Conservation (phyloP, 2,888 invertebrate genomes). For the Pyrrhia umbra region DNA sequence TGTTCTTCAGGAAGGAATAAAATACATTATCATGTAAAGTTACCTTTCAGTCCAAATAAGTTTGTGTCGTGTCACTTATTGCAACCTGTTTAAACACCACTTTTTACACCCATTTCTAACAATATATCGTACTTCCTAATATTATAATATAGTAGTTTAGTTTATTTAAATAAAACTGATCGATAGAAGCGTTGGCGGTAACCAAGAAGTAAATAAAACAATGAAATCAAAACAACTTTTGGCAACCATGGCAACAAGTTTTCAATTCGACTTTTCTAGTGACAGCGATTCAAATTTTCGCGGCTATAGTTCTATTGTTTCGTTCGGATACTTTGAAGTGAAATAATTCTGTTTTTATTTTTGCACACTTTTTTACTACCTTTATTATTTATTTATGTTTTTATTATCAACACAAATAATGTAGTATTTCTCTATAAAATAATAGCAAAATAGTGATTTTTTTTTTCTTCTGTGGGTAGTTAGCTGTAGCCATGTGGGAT, state of each 20-base stretch:
- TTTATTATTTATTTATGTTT: too few relatives aligned
- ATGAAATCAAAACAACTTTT: conserved; percentile 50
- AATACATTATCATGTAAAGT: background rate
- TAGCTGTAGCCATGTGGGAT: too few relatives aligned
- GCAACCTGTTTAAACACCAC: background rate
- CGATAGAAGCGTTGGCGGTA: conserved; percentile 28
- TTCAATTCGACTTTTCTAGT: conserved; percentile 22
- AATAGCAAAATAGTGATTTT: too few relatives aligned
- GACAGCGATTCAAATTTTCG: conserved; percentile 57
- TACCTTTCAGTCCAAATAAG: background rate
- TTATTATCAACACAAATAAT: too few relatives aligned
- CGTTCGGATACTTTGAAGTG: conserved; percentile 28
- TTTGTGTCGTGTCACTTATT: background rate
- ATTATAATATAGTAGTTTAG: background rate
- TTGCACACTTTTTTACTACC: too few relatives aligned
- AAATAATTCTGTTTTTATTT: background rate
- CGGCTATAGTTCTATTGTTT: background rate
- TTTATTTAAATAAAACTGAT: too few relatives aligned
- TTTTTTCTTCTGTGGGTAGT: too few relatives aligned
- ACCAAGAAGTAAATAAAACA: conserved; percentile 58
- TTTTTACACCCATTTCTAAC: conserved; percentile 7
- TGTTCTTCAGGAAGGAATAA: background rate
- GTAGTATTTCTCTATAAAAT: too few relatives aligned
- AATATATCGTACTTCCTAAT: background rate
- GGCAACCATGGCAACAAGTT: conserved; percentile 51